A percentile compares a stretch with the other conserved stretches of the same genome.
Evolutionary conservation across 1,140 invertebrate genomes (phyloP).

Genomic region (Sminthurinus signatus): DNA sequence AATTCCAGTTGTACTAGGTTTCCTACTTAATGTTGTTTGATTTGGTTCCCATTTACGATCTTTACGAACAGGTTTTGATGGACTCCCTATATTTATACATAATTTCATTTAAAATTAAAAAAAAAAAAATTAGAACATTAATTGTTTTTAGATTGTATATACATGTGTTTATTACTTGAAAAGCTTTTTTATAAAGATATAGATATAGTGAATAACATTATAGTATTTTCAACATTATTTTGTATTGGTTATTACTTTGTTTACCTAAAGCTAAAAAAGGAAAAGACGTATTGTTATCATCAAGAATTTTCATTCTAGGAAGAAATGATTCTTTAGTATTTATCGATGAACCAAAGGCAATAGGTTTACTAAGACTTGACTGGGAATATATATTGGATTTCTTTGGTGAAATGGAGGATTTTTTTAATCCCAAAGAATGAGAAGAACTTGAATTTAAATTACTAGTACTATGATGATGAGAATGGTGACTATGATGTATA

Average conservation of each 20-base stretch:
- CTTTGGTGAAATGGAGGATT: conserved; percentile 2
- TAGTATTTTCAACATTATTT: too few relatives aligned
- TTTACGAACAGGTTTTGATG: conserved; percentile 20
- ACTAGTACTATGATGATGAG: background rate
- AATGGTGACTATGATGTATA: too few relatives aligned
- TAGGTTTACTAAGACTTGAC: background rate
- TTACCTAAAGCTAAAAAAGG: conserved; percentile 20
- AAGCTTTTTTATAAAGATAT: too few relatives aligned
- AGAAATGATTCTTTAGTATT: conserved; percentile 31
- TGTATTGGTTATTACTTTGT: background rate
- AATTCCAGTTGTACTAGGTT: conserved; percentile 4
- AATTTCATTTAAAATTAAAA: too few relatives aligned
- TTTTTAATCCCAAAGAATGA: background rate
- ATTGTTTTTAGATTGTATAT: background rate
- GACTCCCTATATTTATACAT: conserved; percentile 29
- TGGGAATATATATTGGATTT: conserved; percentile 12
- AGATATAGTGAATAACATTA: too few relatives aligned
- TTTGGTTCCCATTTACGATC: conserved; percentile 13
- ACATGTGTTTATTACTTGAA: too few relatives aligned
- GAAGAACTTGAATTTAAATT: background rate
- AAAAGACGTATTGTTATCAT: conserved; percentile 18
- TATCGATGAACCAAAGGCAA: conserved; percentile 34
- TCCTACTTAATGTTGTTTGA: background rate
- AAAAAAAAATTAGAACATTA: background rate
- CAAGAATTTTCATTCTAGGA: conserved; percentile 27